Conservation (phyloP, 1,140 invertebrate species). For the Panagrolaimus sp. region DNA sequence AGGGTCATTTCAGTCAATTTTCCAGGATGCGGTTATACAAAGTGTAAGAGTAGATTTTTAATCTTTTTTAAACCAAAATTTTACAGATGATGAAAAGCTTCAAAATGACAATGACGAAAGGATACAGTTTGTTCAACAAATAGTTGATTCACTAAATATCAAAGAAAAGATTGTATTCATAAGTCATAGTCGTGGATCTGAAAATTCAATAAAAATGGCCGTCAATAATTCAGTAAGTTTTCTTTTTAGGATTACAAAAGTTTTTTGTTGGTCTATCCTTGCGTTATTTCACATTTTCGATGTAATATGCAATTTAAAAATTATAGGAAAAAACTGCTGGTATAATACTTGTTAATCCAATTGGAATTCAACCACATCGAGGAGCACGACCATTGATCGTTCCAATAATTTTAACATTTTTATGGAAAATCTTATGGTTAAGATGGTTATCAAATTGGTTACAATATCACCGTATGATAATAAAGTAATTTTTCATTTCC, state of each 20-base stretch:
- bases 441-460: conserved; percentile 20
- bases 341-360: conserved; percentile 26
- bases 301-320: not conserved
- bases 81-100: conserved; percentile 33
- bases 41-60: conserved; percentile 26
- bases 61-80: too few relatives aligned
- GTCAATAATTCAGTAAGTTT: conserved; percentile 27
- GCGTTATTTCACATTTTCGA: too few relatives aligned
- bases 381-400: conserved; percentile 27
- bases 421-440: conserved; percentile 8
- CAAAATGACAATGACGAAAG: conserved; percentile 37
- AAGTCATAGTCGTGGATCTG: conserved; percentile 41
- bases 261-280: conserved; percentile 25
- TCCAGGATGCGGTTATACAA: conserved; percentile 45
- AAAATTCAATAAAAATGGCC: conserved; percentile 44
- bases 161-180: conserved; percentile 37
- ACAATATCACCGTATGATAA: not conserved
- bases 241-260: not conserved
- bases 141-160: conserved; percentile 35
- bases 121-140: conserved; percentile 33
- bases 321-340: conserved; percentile 29
- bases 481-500: not conserved
- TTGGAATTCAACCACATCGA: conserved; percentile 32
- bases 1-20: conserved; percentile 44
- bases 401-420: conserved; percentile 14